Conservation (phyloP, 2,888 invertebrate species). For the Perdita meconis region DNA sequence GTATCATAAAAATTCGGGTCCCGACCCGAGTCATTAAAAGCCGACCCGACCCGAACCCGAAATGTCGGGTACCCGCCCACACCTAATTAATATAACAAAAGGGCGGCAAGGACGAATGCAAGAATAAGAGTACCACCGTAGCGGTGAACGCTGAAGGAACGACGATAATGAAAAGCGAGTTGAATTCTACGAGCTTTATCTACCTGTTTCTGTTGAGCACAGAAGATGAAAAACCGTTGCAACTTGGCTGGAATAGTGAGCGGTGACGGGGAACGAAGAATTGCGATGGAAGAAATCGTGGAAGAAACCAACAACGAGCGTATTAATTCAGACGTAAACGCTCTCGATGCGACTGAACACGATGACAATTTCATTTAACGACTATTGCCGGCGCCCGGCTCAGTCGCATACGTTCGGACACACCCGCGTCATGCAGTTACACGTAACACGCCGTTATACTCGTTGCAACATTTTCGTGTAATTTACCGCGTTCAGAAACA, state of each 20-base stretch:
- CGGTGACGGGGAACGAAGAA: not conserved
- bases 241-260: no score
- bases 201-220: not conserved
- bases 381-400: slow-evolving; percentile 41
- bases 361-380: slow-evolving; percentile 51
- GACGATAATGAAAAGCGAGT: not conserved
- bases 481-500: slow-evolving; percentile 51
- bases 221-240: slow-evolving; percentile 1
- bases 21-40: no score
- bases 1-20: no score
- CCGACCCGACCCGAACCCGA: no score
- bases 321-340: slow-evolving; percentile 37
- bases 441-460: slow-evolving; percentile 50
- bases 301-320: slow-evolving; percentile 17
- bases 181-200: slow-evolving; percentile 19
- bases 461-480: slow-evolving; percentile 49
- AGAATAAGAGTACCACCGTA: no score
- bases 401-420: slow-evolving; percentile 41
- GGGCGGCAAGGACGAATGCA: no score
- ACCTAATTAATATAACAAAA: no score
- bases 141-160: not conserved
- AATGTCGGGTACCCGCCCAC: no score
- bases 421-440: slow-evolving; percentile 31
- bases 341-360: not conserved
- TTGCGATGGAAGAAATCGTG: not conserved